Base-by-base conservation (phyloP, 2,888 invertebrate genomes). In the Scaptomyza flava region DNA sequence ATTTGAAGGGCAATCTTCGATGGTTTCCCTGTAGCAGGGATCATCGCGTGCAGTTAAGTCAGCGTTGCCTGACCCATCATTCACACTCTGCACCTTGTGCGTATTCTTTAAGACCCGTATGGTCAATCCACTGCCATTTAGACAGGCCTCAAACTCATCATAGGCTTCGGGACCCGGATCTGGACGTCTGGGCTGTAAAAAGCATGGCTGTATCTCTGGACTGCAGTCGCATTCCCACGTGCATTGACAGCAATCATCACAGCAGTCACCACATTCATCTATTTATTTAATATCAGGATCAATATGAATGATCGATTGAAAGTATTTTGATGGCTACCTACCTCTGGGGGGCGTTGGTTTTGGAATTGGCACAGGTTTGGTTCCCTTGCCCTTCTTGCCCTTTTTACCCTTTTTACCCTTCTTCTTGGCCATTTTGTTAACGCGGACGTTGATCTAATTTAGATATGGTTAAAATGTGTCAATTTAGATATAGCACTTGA, bases 131-230 rank as follows among this genome's bases (percentile, higher is more conserved):
- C 91, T 92, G 43, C 92, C 92, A 53, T 74, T 74, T 7, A 74
- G 77, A 9, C 73, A 74, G 6, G 92, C 92, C 71, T 92, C 91
- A 62, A 92, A 92, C 66, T 91, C 91, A 42, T 92, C 91, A 47
- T 90, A 92, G 5, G 89, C 90, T 0, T 91, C 91, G 0, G 90
- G 89, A 7, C 90, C 89, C n/a, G 88, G 88, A 30, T 89, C 85
- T 0, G 82, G 89, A 27, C 68, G 71, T 7, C 77, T 62, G 1
- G 73, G 77, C 27, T 79, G 73, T 27, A 89, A 75, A 54, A 89
- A 88, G 64, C 91, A 91, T 0, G 90, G 73, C 45, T 65, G 65
- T 17, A 74, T 77, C 56, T 74, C 73, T 0, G 73, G 72, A 68
- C 85, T 83, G 46, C 85, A 90, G 30, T 85, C 57, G 67, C 82